These are phyloP conservation scores for Folsomia candida DNA, from an alignment of 2,888 invertebrate species.

Conservation along the genomic window DNA sequence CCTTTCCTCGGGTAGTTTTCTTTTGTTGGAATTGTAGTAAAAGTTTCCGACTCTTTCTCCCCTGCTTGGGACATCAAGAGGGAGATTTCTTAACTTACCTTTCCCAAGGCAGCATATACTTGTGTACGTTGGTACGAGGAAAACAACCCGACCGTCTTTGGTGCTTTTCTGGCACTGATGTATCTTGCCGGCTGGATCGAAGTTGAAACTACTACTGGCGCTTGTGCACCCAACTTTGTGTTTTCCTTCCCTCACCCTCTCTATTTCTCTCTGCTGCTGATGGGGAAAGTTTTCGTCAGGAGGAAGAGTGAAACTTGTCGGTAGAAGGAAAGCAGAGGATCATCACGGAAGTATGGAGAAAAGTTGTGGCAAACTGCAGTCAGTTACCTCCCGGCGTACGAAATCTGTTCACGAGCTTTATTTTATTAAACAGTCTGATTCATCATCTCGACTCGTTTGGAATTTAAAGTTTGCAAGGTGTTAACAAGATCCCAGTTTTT, in stretches of 20 bases:
- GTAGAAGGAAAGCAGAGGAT: neutral
- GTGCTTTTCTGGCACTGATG: no score
- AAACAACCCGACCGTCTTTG: no score
- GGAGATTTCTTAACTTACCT: neutral
- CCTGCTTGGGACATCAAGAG: neutral
- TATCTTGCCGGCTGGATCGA: neutral
- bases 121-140: no score
- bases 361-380: neutral
- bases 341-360: neutral
- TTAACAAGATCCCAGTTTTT: no score
- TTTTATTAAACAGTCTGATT: no score
- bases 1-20: neutral
- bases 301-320: conserved; percentile 1
- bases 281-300: conserved; percentile 1
- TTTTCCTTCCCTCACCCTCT: conserved; percentile 1
- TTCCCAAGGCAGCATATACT: neutral
- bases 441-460: no score
- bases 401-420: neutral
- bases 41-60: neutral
- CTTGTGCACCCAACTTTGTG: neutral
- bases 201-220: neutral
- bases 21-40: neutral
- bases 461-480: no score
- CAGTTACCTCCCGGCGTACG: neutral
- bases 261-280: conserved; percentile 2